Evolutionary conservation across 2,113 vertebrate species (phyloP), one percentile per base, ranked within the genome.

Genomic region (Geococcyx californianus): DNA sequence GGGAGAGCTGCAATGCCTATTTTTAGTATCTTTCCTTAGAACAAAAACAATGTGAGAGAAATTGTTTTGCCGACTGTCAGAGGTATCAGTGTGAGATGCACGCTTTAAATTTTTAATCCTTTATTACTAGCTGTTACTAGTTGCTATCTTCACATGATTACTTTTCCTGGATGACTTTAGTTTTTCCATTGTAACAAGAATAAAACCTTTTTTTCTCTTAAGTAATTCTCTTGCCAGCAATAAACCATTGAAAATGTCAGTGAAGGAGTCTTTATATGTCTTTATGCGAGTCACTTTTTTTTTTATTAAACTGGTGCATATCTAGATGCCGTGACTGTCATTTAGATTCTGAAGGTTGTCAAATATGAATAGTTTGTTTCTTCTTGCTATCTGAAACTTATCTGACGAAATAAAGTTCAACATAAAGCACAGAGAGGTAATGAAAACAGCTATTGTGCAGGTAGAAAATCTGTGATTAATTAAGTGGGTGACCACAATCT

Each of bases 241-340:
- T 84, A 90, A 93, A 90, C 56, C 77, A 78, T 33, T 94, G 87
- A 94, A 83, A 95, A 63, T 45, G 76, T 76, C 84, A 91, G 72
- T 97, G 83, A 98, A 97, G 97, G 89, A 52, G 67, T 88, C 84
- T 96, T 97, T 97, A 93, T 97, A 75, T 94, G 69, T 92, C 74
- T 94, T 96, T 59, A n/a, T 85, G 19, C 70, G 76, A 95, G 79
- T 79, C 79, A 62, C 54, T 74, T 94, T 93, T 56, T 54, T 97
- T 94, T 93, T 94, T 94, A 85, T 95, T 84, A 90, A 91, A 93
- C 69, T 67, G 45, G 55, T 95, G 23, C 58, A 26, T 93, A 79
- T 97, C 82, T 95, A 90, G 85, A 26, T 82, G 6, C 47, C 87
- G 7, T 94, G 95, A 97, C 89, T 94, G 83, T 89, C 64, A 78